Conservation (phyloP, 2,888 invertebrate genomes). For the Leucozona laternaria region DNA sequence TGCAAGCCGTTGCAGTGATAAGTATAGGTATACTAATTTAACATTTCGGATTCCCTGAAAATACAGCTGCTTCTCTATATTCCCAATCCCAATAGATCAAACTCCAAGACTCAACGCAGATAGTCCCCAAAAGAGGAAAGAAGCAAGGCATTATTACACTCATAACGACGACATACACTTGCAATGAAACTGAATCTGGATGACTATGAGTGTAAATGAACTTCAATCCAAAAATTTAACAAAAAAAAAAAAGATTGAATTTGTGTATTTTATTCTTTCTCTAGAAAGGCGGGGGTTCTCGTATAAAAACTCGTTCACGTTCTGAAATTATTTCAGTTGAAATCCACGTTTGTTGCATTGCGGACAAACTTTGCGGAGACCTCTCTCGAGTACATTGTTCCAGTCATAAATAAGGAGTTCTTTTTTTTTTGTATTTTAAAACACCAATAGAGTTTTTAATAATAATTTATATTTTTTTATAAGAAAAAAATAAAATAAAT, state of each 20-base stretch:
- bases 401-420: conserved; percentile 50
- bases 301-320: conserved; percentile 71
- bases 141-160: background rate
- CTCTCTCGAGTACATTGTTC: conserved; percentile 68
- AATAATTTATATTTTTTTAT: conserved; percentile 39
- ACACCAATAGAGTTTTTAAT: conserved; percentile 33
- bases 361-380: conserved; percentile 80
- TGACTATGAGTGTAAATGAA: conserved; percentile 51
- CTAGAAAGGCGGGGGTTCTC: conserved; percentile 52
- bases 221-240: conserved; percentile 51
- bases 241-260: conserved; percentile 34
- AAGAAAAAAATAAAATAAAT: background rate
- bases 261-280: conserved; percentile 38
- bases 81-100: conserved; percentile 20
- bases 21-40: background rate
- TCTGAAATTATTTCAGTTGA: conserved; percentile 79
- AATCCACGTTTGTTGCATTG: conserved; percentile 83
- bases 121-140: conserved; percentile 1
- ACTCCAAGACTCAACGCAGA: background rate
- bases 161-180: background rate
- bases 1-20: background rate
- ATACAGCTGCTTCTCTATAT: conserved; percentile 5
- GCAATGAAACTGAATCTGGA: background rate
- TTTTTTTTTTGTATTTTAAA: too few relatives aligned
- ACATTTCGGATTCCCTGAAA: background rate